These are phyloP conservation scores for Ectemnius continuus DNA, from an alignment of 2,888 invertebrate genomes.

Conservation along the genomic window DNA sequence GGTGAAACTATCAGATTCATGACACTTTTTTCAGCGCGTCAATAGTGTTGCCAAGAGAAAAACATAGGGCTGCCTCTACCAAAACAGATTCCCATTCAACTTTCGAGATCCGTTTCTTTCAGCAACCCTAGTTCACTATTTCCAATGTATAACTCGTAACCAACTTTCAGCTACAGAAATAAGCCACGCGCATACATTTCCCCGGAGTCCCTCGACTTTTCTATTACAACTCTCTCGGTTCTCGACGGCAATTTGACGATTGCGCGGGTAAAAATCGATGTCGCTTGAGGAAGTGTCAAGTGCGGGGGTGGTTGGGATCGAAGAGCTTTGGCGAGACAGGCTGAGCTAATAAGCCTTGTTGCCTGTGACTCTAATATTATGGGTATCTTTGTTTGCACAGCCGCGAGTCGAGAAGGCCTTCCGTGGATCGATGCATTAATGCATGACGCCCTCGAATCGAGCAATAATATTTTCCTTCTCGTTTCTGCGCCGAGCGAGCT, in stretches of 20 bases:
- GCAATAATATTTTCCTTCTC: conserved; percentile 74
- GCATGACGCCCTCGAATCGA: conserved; percentile 67
- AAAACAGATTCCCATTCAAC: neutral
- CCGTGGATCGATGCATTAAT: conserved; percentile 51
- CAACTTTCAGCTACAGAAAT: too few species aligned
- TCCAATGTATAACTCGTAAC: too few species aligned
- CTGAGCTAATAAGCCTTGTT: conserved; percentile 59
- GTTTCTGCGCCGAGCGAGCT: conserved; percentile 55
- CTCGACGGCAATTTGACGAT: too few species aligned
- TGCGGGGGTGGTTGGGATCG: too few species aligned
- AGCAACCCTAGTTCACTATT: neutral
- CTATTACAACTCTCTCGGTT: too few species aligned
- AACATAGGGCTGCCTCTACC: neutral
- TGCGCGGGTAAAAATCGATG: too few species aligned
- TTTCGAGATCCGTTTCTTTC: neutral
- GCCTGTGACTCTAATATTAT: conserved; percentile 71
- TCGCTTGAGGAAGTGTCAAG: too few species aligned
- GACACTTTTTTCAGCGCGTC: conserved; percentile 48
- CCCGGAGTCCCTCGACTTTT: too few species aligned
- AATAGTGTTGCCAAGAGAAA: too few species aligned
- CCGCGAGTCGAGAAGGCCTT: conserved; percentile 49
- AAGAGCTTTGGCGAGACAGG: conserved; percentile 32
- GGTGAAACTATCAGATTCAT: conserved; percentile 61
- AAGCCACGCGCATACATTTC: too few species aligned
- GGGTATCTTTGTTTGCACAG: conserved; percentile 76